Evolutionary conservation across 2,888 invertebrate species (phyloP).

Genomic region (Pachliopta kotzebuea): DNA sequence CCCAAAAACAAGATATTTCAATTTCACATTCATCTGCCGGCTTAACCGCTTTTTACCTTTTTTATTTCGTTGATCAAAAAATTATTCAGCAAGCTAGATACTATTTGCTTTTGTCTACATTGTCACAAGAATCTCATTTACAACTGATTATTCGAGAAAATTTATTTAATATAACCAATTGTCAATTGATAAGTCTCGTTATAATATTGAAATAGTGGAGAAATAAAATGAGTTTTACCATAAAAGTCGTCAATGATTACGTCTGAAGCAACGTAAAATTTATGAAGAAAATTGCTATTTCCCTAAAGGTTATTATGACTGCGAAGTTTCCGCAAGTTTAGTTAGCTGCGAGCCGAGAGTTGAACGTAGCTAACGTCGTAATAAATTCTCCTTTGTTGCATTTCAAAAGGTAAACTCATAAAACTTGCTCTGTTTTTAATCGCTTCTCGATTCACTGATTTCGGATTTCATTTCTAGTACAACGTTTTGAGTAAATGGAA

Average conservation of each 20-base stretch:
- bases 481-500: constrained; percentile 1
- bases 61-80: too few species aligned
- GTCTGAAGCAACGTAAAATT: constrained; percentile 28
- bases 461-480: constrained; percentile 20
- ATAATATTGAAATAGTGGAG: neutral
- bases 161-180: neutral
- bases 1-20: too few species aligned
- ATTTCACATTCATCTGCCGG: too few species aligned
- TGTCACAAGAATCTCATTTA: too few species aligned
- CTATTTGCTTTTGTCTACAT: too few species aligned
- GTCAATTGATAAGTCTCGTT: neutral
- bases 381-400: constrained; percentile 32
- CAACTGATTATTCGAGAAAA: too few species aligned
- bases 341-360: constrained; percentile 26
- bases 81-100: too few species aligned
- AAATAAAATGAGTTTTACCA: neutral
- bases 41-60: too few species aligned
- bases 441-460: constrained; percentile 27
- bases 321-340: constrained; percentile 47
- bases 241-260: constrained; percentile 23
- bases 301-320: constrained; percentile 53
- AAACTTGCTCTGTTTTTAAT: constrained; percentile 31
- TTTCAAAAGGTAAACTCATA: constrained; percentile 31
- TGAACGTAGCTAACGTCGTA: constrained; percentile 29
- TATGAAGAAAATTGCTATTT: constrained; percentile 37